Evolutionary conservation across 2,888 invertebrate genomes (phyloP), one percentile per base, ranked within the genome.

Genomic region (Thecocarcelia acutangulata): DNA sequence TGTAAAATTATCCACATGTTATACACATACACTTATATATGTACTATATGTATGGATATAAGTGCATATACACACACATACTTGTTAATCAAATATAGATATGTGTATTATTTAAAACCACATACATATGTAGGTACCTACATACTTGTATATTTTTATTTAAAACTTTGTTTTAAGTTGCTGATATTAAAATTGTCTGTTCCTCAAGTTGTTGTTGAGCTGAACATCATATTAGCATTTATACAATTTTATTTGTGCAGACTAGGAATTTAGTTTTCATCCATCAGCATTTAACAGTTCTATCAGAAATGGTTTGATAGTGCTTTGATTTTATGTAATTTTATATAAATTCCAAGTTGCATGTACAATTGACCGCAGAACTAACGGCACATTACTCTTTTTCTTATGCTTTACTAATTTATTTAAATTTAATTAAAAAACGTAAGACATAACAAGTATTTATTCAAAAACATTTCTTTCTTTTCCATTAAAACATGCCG

Each of bases 191-290:
- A 44, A 24, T 24, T 44, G 44, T n/a, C 15, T 44, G 24, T 24
- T 63, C 44, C 12, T 24, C 48, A 17, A 61, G 24, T 44, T n/a
- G n/a, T n/a, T n/a, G n/a, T 61, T 61, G 9, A 61, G 28, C n/a
- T 61, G 21, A 42, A n/a, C 24, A 61, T 17, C 17, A 24, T 24
- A 28, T 11, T 24, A 61, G 44, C n/a, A 61, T 44, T 61, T 61
- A 33, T 9, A 24, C 52, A 8, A 52, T 52, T 52, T 24, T 12
- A 21, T 52, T 52, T 52, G 13, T 52, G 52, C 50, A 12, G 11
- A 21, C 4, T 8, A 11, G 19, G 17, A 1, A n/a, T 19, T 19
- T 48, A 9, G 17, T 42, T 42, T 42, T 42, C 3, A 42, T n/a
- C 1, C 13, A n/a, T 42, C 3, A 24, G 24, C 24, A 24, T 24